Evolutionary conservation across 2,888 invertebrate species (phyloP).

Genomic region (Celastrina argiolus): DNA sequence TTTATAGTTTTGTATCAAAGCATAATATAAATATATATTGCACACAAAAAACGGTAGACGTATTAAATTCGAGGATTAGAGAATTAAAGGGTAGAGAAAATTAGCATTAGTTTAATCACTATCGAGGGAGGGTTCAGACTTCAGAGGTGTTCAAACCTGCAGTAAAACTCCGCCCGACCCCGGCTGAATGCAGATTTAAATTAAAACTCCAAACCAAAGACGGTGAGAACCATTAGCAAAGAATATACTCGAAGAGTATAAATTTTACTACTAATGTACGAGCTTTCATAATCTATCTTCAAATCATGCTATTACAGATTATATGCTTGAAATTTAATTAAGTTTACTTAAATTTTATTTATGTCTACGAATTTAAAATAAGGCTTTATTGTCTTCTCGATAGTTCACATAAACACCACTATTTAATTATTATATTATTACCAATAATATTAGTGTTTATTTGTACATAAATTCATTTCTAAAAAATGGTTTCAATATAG

Average conservation of each 20-base stretch:
- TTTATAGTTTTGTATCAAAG: too few species aligned
- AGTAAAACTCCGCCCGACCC: slow-evolving; percentile 43
- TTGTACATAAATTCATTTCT: too few species aligned
- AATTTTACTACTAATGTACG: too few species aligned
- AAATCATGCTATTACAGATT: slow-evolving; percentile 55
- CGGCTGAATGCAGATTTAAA: slow-evolving; percentile 57
- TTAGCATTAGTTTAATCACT: slow-evolving; percentile 63
- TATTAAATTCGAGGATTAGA: slow-evolving; percentile 21
- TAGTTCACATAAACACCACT: too few species aligned
- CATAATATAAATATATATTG: background rate
- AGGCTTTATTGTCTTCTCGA: background rate
- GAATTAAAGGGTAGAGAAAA: slow-evolving; percentile 35
- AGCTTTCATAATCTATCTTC: slow-evolving; percentile 48
- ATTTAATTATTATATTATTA: too few species aligned
- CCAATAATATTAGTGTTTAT: too few species aligned
- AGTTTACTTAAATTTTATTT: background rate
- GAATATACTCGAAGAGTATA: too few species aligned
- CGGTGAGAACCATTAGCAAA: slow-evolving; percentile 50
- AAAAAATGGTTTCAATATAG: too few species aligned
- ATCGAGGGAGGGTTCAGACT: slow-evolving; percentile 51
- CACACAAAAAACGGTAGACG: background rate
- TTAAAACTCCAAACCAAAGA: slow-evolving; percentile 63
- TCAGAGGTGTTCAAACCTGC: slow-evolving; percentile 56
- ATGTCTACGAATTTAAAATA: background rate
- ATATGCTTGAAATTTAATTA: slow-evolving; percentile 34